Evolutionary conservation across 2,797 vertebrate species (phyloP), one percentile per base, ranked within the genome.

Genomic region (Phrynocephalus vlangalii): DNA sequence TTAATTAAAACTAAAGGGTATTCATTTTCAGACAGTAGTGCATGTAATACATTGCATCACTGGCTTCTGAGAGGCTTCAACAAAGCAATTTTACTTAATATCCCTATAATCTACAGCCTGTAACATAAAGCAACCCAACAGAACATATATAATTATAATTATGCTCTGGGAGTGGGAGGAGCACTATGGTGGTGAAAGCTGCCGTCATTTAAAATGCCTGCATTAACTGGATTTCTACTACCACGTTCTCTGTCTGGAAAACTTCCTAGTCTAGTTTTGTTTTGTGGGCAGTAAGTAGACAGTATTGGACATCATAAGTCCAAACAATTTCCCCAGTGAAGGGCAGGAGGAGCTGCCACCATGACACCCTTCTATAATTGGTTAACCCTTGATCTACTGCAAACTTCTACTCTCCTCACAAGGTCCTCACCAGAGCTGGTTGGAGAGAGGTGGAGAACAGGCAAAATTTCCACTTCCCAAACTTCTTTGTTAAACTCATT

Each of bases 11-110:
- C 52, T 84, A 92, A 66, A 48, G 5, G 24, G 78, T 84, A 84
- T 86, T 96, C 87, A 88, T 82, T 90, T 88, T 91, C 95, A 95
- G 93, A 96, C 90, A 93, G 85, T 18, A 84, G 80, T 5, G 79
- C 83, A 92, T 90, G 91, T 82, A 83, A 86, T 76, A 90, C 83
- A 91, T 92, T 96, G 94, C 95, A 95, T 95, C 96, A 92, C 87
- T 88, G 60, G 60, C 16, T 63, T 63, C 60, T 63, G 60, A 63
- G 18, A 56, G 52, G 52, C 52, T 56, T 56, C 52, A 56, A 56
- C 52, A 56, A 56, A 56, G 52, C 38, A 86, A 86, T 71, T 30
- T 50, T 80, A 67, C 56, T 22, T 11, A 38, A 10, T 11, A 83
- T 68, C 13, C 68, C 87, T 77, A 11, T 92, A 76, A 89, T 15